Percentiles rank a stretch among this genome's conserved stretches.
These are phyloP conservation scores for Herminia tarsipennalis DNA, from an alignment of 2,888 invertebrate species.

Conservation along the genomic window DNA sequence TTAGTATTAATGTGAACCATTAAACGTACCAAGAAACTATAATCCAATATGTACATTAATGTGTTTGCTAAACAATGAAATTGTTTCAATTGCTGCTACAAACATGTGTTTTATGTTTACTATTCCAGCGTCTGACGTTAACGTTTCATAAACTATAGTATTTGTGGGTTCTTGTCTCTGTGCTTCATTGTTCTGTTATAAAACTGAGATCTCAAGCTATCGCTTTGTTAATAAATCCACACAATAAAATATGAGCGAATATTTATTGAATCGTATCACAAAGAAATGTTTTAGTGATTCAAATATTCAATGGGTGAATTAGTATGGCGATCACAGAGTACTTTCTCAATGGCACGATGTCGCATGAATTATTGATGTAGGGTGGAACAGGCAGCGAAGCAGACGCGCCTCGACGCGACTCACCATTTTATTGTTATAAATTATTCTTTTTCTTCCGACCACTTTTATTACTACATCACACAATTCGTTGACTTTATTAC, in stretches of 20 bases:
- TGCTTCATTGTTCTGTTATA: constrained; percentile 9
- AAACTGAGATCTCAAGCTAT: constrained; percentile 5
- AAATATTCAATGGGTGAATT: constrained; percentile 74
- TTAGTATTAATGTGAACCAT: too few relatives aligned
- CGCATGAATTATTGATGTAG: constrained; percentile 80
- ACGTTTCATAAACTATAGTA: constrained; percentile 18
- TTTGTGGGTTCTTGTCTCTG: constrained; percentile 9
- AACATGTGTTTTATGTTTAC: constrained; percentile 25
- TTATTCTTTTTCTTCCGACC: constrained; percentile 60
- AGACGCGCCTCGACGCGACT: constrained; percentile 44
- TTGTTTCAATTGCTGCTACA: constrained; percentile 17
- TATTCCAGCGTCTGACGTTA: constrained; percentile 16
- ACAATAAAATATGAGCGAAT: constrained; percentile 29
- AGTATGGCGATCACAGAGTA: constrained; percentile 82
- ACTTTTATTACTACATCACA: constrained; percentile 60
- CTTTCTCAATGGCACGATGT: constrained; percentile 83
- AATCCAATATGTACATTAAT: constrained; percentile 1
- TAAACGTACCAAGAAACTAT: neutral
- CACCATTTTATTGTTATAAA: constrained; percentile 74
- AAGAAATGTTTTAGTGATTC: constrained; percentile 71
- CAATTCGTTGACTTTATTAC: constrained; percentile 53
- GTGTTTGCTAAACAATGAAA: constrained; percentile 19
- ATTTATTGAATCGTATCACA: constrained; percentile 42
- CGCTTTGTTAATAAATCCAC: constrained; percentile 23
- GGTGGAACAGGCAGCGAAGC: constrained; percentile 55